Evolutionary conservation across 2,888 invertebrate genomes (phyloP), one percentile per base, ranked within the genome.

Genomic region (Mimas tiliae): DNA sequence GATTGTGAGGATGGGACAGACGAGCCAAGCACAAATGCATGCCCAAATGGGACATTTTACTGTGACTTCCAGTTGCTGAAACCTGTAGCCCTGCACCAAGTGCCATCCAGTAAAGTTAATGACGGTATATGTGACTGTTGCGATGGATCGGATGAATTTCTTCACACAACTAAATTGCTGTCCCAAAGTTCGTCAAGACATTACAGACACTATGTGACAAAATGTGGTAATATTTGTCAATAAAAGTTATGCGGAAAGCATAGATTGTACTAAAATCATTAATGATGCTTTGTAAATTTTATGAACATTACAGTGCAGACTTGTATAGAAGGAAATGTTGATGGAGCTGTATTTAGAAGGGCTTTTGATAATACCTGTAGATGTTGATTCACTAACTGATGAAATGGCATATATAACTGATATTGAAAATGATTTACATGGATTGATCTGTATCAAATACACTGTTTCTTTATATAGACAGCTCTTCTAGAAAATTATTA

Each of bases 41-140:
- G 99, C 87, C 89, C 95, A 0, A 96, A 96, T 83, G 98, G 98
- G 3, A 92, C 94, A 51, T 99, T 98, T 90, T 96, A 96, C 83
- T 99, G 99, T 90, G 91, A 94, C 68, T 85, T 90, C 81, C 88
- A 97, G 94, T 78, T 77, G 21, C 84, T 78, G 42, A 89, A 84
- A 68, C 71, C 80, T 1, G 75, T 91, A 83, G 89, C 75, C 89
- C 93, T 77, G 65, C 85, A 87, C 52, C 74, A 73, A 71, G 85
- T 94, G 74, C 95, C 96, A 11, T 97, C 98, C 0, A 96, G 96
- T 71, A 94, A 96, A 82, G 96, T 99, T 0, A 98, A 98, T 88
- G 99, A 99, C 94, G 97, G 98, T 8, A 96, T 98, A 72, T 99
- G 99, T 93, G 98, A 98, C 87, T 98, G 98, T 80, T 98, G 98